phyloP scores from a whole-genome alignment of 2,113 vertebrate species.

The Monopterus albus region DNA sequence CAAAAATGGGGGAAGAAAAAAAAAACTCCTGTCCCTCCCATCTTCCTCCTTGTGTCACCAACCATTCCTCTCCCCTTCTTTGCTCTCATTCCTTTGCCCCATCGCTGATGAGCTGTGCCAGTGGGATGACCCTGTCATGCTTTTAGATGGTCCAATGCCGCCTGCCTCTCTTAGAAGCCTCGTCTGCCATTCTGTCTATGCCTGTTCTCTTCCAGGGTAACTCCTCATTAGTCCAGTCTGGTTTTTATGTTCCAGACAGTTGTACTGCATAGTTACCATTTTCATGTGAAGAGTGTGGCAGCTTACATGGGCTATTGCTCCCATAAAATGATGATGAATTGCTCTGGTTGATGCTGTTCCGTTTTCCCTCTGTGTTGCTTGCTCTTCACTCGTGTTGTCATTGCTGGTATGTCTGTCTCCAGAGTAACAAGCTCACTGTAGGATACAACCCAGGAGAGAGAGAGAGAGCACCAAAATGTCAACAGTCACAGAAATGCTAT shows the following conservation, averaged over 20 bases:
- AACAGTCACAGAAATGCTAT: not conserved
- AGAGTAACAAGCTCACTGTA: slow-evolving; percentile 22
- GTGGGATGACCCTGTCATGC: slow-evolving; percentile 33
- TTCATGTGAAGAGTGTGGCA: not conserved
- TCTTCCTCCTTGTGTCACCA: slow-evolving; percentile 67
- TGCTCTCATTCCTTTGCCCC: slow-evolving; percentile 60
- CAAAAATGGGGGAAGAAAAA: not conserved
- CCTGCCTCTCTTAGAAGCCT: slow-evolving; percentile 37
- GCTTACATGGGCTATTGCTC: not conserved
- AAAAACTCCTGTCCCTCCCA: slow-evolving; percentile 50
- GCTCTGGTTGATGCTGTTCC: slow-evolving; percentile 33
- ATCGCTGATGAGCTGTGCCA: slow-evolving; percentile 59
- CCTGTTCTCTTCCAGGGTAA: slow-evolving; percentile 35
- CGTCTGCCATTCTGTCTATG: slow-evolving; percentile 34
- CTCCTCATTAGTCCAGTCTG: slow-evolving; percentile 46
- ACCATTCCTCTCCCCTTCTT: slow-evolving; percentile 48
- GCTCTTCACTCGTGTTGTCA: slow-evolving; percentile 54
- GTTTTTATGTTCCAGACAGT: not conserved
- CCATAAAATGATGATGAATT: slow-evolving; percentile 47
- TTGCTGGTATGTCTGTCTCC: slow-evolving; percentile 36
- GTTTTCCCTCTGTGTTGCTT: slow-evolving; percentile 42
- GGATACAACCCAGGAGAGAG: slow-evolving; percentile 6
- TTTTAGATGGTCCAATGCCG: slow-evolving; percentile 39
- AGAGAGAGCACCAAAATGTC: not conserved
- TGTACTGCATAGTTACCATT: not conserved